These are phyloP conservation scores for Poeciliopsis infans DNA, from an alignment of 2,797 vertebrate species.

Conservation along the genomic window DNA sequence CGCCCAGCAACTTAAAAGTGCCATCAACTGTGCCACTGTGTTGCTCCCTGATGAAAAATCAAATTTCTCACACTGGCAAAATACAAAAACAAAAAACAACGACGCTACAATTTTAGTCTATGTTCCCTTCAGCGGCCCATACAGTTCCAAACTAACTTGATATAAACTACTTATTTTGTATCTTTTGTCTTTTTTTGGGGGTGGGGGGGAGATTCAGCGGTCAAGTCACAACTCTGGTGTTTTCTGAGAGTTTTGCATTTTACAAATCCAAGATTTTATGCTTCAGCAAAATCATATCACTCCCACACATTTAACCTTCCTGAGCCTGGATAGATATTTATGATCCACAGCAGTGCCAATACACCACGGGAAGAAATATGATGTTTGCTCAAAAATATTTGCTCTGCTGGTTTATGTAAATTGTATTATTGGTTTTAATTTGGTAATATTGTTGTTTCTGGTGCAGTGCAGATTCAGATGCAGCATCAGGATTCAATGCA, in stretches of 20 bases:
- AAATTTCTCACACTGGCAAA: neutral
- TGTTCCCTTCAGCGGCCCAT: neutral
- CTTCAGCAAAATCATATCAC: slow-evolving; percentile 50
- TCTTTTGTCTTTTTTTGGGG: neutral
- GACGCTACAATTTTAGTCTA: neutral
- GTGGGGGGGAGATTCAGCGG: neutral
- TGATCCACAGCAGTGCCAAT: slow-evolving; percentile 35
- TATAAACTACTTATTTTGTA: neutral
- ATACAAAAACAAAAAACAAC: neutral
- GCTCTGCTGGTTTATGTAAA: slow-evolving; percentile 37
- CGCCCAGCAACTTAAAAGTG: no score
- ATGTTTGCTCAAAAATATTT: slow-evolving; percentile 44
- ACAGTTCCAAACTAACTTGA: neutral
- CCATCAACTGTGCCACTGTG: neutral
- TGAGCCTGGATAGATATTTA: slow-evolving; percentile 62
- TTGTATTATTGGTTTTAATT: slow-evolving; percentile 37
- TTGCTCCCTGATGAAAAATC: neutral
- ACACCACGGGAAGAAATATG: slow-evolving; percentile 39
- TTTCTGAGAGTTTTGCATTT: slow-evolving; percentile 27
- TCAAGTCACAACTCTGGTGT: neutral
- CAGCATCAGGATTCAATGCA: neutral
- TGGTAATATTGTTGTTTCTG: slow-evolving; percentile 20
- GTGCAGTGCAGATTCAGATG: slow-evolving; percentile 9
- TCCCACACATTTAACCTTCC: slow-evolving; percentile 69
- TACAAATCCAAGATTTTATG: slow-evolving; percentile 31